These are phyloP conservation scores for Andricus grossulariae DNA, from an alignment of 1,140 invertebrate genomes.

Conservation along the genomic window DNA sequence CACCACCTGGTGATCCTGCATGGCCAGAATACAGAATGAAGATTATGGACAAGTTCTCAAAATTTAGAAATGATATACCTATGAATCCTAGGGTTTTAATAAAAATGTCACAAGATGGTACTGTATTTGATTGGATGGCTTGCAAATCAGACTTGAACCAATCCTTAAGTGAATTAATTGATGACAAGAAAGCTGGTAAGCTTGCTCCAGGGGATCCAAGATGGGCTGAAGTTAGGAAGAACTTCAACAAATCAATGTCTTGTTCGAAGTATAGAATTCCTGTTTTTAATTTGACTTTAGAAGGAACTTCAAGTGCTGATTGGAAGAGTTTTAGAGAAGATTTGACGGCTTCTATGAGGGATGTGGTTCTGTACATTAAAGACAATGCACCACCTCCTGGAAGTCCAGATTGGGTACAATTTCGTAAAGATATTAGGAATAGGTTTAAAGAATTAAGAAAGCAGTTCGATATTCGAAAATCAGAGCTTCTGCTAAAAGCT, in stretches of 20 bases:
- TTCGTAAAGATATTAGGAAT: not conserved
- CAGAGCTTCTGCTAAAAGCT: not conserved
- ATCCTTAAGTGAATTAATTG: slow-evolving; percentile 6
- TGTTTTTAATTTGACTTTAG: not conserved
- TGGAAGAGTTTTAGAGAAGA: slow-evolving; percentile 52
- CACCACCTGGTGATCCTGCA: slow-evolving; percentile 33
- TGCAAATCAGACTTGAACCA: slow-evolving; percentile 31
- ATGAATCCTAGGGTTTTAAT: not conserved
- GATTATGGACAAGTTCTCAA: slow-evolving; percentile 37
- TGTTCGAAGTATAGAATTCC: not conserved
- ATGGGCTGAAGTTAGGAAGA: not conserved
- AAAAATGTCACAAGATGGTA: not conserved
- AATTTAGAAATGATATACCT: slow-evolving; percentile 10
- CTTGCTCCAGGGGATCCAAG: not conserved
- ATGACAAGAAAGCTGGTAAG: slow-evolving; percentile 10
- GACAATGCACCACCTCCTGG: not conserved
- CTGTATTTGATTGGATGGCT: not conserved
- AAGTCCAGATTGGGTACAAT: slow-evolving; percentile 20
- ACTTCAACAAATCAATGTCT: slow-evolving; percentile 5
- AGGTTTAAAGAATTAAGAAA: not conserved
- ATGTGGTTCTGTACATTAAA: slow-evolving; percentile 5
- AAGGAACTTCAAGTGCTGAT: slow-evolving; percentile 34
- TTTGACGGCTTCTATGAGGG: slow-evolving; percentile 41
- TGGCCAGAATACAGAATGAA: slow-evolving; percentile 46
- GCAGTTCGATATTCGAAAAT: not conserved